Percentiles rank a stretch among this genome's conserved stretches.
phyloP scores from a whole-genome alignment of 2,888 invertebrate species.

The Helicoverpa assulta region DNA sequence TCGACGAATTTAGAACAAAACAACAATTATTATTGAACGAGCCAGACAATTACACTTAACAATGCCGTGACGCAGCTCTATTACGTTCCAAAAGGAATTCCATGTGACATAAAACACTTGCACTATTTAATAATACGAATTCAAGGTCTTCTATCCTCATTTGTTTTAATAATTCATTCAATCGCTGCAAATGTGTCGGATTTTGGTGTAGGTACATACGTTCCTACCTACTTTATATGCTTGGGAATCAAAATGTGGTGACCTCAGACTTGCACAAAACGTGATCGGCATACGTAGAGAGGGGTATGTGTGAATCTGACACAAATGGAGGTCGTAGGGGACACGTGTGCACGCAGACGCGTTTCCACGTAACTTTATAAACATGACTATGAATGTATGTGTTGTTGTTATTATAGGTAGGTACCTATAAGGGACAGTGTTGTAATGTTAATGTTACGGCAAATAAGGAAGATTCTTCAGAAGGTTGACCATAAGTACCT shows the following conservation, averaged over 20 bases:
- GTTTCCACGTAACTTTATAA: conserved; percentile 41
- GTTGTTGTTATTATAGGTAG: conserved; percentile 13
- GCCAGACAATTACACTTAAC: background rate
- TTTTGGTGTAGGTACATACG: conserved; percentile 5
- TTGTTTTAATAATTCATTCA: conserved; percentile 1
- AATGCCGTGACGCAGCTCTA: too few relatives aligned
- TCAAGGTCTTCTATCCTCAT: conserved; percentile 16
- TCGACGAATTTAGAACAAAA: background rate
- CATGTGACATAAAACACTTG: background rate
- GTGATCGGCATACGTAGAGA: conserved; percentile 63
- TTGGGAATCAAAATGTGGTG: conserved; percentile 32
- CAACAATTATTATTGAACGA: too few relatives aligned
- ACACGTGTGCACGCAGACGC: conserved; percentile 45
- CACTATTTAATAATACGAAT: background rate
- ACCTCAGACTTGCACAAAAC: conserved; percentile 57
- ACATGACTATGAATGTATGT: conserved; percentile 18
- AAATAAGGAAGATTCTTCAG: background rate
- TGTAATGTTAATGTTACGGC: background rate
- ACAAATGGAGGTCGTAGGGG: conserved; percentile 56
- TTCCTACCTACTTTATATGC: background rate
- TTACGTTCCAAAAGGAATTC: background rate
- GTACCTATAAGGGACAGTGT: too few relatives aligned
- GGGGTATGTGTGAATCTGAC: conserved; percentile 54
- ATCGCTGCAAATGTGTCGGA: background rate
- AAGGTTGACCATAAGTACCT: background rate